Evolutionary conservation across 2,797 vertebrate genomes (phyloP).

Genomic region (Alauda arvensis): DNA sequence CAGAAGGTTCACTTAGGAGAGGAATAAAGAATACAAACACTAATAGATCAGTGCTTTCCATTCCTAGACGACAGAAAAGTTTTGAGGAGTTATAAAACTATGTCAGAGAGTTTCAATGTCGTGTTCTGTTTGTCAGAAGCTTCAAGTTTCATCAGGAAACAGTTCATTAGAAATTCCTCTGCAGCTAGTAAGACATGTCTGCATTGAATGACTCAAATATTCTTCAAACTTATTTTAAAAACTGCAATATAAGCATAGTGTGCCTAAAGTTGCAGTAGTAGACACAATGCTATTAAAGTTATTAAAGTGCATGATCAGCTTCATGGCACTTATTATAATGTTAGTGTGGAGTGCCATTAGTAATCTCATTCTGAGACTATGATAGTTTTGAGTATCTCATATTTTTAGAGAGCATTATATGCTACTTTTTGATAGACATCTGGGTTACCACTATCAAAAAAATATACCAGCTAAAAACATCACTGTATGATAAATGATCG

Average conservation of each 20-base stretch:
- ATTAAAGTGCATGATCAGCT: background rate
- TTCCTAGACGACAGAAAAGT: background rate
- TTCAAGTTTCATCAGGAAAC: constrained; percentile 21
- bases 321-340: background rate
- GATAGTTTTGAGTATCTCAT: background rate
- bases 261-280: background rate
- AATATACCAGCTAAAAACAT: background rate
- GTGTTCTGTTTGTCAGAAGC: background rate
- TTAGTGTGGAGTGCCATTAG: background rate
- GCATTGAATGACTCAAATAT: background rate
- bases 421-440: background rate
- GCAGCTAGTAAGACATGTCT: background rate
- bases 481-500: background rate
- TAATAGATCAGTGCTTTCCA: background rate
- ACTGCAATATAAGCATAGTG: background rate
- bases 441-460: background rate
- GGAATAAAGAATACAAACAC: background rate
- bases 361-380: background rate
- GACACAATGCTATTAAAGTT: background rate
- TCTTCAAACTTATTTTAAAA: background rate
- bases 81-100: background rate
- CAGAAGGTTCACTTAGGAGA: background rate
- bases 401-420: background rate
- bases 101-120: background rate
- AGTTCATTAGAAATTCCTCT: constrained; percentile 26